Percentiles rank a stretch among this genome's conserved stretches.
These are phyloP conservation scores for Cryptoprocta ferox DNA, from an alignment of 2,797 vertebrate genomes.

Conservation along the genomic window DNA sequence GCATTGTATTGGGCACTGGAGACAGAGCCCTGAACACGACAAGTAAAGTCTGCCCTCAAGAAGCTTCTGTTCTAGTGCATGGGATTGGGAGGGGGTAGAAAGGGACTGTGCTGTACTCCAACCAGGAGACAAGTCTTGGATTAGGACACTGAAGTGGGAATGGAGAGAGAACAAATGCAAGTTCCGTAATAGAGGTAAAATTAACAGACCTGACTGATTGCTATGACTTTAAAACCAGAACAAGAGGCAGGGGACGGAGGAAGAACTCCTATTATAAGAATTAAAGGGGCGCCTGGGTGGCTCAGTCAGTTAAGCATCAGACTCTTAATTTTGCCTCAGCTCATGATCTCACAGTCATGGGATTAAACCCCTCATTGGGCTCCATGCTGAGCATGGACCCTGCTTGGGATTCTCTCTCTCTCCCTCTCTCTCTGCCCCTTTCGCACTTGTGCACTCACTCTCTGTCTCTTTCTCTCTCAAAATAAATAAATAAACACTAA, in stretches of 20 bases:
- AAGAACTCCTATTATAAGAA: background rate
- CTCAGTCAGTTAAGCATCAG: too few relatives aligned
- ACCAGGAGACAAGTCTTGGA: background rate
- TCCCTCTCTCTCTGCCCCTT: too few relatives aligned
- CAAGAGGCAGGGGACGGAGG: rapidly evolving
- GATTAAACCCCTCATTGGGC: too few relatives aligned
- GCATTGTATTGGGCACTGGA: background rate
- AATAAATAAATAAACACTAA: too few relatives aligned
- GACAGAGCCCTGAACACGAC: background rate
- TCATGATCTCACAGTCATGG: too few relatives aligned
- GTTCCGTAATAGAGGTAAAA: background rate
- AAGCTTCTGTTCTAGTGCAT: background rate
- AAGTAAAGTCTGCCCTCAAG: background rate
- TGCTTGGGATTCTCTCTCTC: too few relatives aligned
- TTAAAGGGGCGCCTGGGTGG: too few relatives aligned
- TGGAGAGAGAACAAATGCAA: background rate
- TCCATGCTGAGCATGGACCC: too few relatives aligned
- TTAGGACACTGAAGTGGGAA: rapidly evolving
- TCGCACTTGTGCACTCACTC: too few relatives aligned
- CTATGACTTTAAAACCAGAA: background rate
- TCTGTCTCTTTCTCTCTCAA: too few relatives aligned
- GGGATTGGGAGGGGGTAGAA: background rate
- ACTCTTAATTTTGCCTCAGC: too few relatives aligned
- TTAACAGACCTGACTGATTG: too few relatives aligned
- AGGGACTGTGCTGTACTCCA: rapidly evolving